phyloP scores from a whole-genome alignment of 2,797 vertebrate genomes.

The Arctocebus calabarensis region DNA sequence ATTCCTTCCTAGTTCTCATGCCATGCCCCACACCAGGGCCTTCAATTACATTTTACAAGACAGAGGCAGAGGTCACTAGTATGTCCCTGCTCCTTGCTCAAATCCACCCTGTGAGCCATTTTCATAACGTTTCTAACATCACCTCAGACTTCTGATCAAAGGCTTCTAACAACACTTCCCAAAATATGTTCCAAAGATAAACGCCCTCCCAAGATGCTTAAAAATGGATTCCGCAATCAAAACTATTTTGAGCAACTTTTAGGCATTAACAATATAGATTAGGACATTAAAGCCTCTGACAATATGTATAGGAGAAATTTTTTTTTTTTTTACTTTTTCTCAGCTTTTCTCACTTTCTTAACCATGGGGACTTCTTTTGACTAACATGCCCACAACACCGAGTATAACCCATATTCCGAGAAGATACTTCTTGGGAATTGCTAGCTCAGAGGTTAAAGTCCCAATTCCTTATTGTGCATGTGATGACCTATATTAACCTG shows the following conservation, averaged over 20 bases:
- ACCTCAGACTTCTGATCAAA: not conserved
- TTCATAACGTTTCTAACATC: not conserved
- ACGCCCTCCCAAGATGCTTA: not conserved
- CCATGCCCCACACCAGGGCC: not conserved
- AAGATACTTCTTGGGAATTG: not conserved
- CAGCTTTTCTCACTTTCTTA: conserved; percentile 9
- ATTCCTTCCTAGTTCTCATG: not conserved
- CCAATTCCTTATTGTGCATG: not conserved
- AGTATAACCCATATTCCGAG: not conserved
- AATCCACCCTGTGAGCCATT: not conserved
- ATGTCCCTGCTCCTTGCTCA: not conserved
- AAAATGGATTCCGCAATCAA: not conserved
- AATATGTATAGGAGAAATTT: not conserved
- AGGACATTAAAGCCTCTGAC: not conserved
- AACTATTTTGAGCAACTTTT: not conserved
- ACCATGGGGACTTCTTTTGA: not conserved
- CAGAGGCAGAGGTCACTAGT: not conserved
- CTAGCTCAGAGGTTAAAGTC: not conserved
- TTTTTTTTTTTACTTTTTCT: not conserved
- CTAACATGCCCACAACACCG: not conserved
- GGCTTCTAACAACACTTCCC: not conserved
- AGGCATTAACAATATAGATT: not conserved
- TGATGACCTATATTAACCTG: rapidly evolving
- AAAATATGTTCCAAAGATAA: not conserved
- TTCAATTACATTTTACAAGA: not conserved